Percentiles rank a stretch among this genome's conserved stretches.
These are phyloP conservation scores for Chascanopsetta lugubris DNA, from an alignment of 2,113 vertebrate genomes.

Conservation along the genomic window DNA sequence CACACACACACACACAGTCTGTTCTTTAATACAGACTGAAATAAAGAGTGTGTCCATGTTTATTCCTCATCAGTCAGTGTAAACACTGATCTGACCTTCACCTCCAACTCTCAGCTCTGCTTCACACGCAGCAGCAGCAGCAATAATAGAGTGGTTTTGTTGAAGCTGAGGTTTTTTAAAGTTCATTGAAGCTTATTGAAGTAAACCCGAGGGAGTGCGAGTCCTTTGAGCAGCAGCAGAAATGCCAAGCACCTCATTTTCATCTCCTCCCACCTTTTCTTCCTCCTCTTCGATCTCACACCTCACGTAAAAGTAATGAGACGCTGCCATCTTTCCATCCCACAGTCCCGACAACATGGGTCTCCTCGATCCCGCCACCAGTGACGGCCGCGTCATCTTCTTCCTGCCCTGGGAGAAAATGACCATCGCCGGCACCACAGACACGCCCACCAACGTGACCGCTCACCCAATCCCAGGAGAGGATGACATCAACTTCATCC, in stretches of 20 bases:
- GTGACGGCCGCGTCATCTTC: conserved; percentile 96
- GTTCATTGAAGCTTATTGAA: conserved; percentile 72
- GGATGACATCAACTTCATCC: conserved; percentile 92
- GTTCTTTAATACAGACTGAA: no score
- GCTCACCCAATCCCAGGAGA: conserved; percentile 89
- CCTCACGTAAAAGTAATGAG: no score
- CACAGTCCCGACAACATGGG: conserved; percentile 96
- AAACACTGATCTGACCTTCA: conserved; percentile 41
- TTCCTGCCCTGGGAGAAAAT: conserved; percentile 99
- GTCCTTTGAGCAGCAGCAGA: conserved; percentile 67
- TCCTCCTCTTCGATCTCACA: background rate
- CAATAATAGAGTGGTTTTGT: conserved; percentile 54
- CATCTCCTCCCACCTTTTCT: conserved; percentile 10
- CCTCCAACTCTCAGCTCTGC: conserved; percentile 20
- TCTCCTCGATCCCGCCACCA: conserved; percentile 94
- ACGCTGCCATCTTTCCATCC: background rate
- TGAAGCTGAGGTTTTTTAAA: conserved; percentile 65
- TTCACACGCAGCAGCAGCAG: conserved; percentile 39
- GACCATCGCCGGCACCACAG: conserved; percentile 96
- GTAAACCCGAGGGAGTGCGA: conserved; percentile 64
- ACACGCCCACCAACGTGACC: conserved; percentile 90
- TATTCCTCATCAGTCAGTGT: conserved; percentile 36
- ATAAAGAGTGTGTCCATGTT: conserved; percentile 1
- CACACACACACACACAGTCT: no score
- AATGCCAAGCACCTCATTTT: conserved; percentile 67